phyloP scores from a whole-genome alignment of 2,113 vertebrate genomes.

The Orthochromis malagaraziensis region DNA sequence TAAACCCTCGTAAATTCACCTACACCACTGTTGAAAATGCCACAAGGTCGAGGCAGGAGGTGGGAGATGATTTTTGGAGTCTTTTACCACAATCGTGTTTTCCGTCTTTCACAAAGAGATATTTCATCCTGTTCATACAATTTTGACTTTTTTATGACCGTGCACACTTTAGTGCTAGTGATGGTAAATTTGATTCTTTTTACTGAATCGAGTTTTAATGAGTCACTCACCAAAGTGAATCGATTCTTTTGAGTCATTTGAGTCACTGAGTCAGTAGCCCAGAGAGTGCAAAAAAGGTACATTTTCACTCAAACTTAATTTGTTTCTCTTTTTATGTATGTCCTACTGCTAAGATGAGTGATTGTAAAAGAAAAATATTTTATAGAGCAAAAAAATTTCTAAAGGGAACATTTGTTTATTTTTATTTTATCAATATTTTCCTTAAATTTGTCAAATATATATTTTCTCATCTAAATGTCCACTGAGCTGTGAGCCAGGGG shows the following conservation, averaged over 20 bases:
- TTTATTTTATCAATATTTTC: background rate
- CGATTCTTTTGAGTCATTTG: rapidly evolving
- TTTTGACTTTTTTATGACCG: background rate
- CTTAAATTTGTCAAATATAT: no score
- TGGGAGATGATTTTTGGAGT: background rate
- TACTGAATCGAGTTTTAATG: background rate
- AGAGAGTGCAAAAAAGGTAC: background rate
- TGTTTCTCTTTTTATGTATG: background rate
- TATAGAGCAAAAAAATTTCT: background rate
- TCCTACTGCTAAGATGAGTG: background rate
- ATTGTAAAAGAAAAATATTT: background rate
- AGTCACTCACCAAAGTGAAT: background rate
- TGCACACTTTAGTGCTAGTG: background rate
- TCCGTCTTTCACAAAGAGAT: background rate
- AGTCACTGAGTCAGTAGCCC: background rate
- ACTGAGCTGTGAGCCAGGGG: background rate
- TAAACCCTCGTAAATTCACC: background rate
- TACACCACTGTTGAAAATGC: background rate
- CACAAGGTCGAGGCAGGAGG: background rate
- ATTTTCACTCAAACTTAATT: background rate
- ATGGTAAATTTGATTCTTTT: background rate
- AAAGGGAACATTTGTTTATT: background rate
- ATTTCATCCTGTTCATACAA: background rate
- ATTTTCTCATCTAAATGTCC: background rate
- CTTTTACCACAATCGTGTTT: background rate